Conservation (phyloP, 2,797 vertebrate genomes). For the Semaprochilodus insignis region DNA sequence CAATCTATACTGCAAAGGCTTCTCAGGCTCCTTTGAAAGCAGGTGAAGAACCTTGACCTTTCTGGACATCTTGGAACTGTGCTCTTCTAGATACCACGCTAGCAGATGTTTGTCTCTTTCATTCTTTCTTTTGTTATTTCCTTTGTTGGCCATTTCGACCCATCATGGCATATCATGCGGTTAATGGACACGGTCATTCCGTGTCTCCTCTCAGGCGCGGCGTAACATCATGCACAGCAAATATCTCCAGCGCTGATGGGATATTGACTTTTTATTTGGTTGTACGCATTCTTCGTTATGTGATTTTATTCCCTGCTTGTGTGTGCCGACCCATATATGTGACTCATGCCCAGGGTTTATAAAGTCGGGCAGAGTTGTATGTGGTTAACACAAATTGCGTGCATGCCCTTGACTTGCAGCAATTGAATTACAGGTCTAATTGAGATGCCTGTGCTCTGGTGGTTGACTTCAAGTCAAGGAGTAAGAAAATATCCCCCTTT, state of each 20-base stretch:
- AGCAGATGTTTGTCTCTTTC: not conserved
- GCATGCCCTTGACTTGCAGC: not conserved
- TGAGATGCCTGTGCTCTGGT: not conserved
- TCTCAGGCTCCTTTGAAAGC: no score
- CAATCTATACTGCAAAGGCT: no score
- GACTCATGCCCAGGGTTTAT: not conserved
- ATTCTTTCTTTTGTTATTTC: not conserved
- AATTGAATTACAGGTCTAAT: not conserved
- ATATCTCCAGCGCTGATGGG: conserved; percentile 8
- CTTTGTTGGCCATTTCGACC: not conserved
- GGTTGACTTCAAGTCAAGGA: not conserved
- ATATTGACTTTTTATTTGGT: conserved; percentile 16
- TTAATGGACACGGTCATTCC: not conserved
- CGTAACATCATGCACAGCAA: not conserved
- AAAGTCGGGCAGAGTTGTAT: not conserved
- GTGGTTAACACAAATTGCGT: not conserved
- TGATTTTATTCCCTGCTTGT: not conserved
- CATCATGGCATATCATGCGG: not conserved
- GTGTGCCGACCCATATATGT: not conserved
- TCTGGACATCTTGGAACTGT: no score
- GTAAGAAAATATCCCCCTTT: not conserved
- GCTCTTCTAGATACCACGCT: no score
- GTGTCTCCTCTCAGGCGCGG: not conserved
- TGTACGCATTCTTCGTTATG: not conserved
- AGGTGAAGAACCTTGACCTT: no score